Evolutionary conservation across 1,140 invertebrate genomes (phyloP).

Genomic region (Aradophagus sp.): DNA sequence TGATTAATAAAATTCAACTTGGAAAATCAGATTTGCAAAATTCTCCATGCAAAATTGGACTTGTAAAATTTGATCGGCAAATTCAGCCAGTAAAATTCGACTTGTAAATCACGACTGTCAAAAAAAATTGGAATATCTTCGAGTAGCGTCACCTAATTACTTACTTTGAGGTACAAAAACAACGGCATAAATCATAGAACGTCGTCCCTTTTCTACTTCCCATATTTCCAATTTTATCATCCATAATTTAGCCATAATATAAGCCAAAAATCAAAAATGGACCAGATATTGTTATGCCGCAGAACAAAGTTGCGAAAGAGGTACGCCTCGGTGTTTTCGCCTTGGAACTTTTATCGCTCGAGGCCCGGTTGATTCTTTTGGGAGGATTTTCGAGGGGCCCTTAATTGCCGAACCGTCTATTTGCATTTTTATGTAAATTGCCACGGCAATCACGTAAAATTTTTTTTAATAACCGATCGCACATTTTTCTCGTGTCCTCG

Average conservation of each 20-base stretch:
- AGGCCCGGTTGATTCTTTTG: conserved; percentile 23
- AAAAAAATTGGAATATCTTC: too few species aligned
- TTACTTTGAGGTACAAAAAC: conserved; percentile 19
- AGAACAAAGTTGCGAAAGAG: conserved; percentile 38
- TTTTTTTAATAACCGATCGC: conserved; percentile 31
- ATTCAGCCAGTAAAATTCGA: too few species aligned
- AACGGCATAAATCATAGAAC: conserved; percentile 30
- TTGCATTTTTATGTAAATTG: conserved; percentile 49
- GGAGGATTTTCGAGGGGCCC: conserved; percentile 24
- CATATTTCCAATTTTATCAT: conserved; percentile 30
- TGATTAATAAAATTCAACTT: too few species aligned
- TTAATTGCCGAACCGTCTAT: conserved; percentile 42
- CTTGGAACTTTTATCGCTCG: conserved; percentile 45
- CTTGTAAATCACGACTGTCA: too few species aligned
- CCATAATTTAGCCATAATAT: conserved; percentile 39
- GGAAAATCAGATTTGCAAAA: too few species aligned
- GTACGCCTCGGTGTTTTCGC: conserved; percentile 7
- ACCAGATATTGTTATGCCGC: conserved; percentile 30
- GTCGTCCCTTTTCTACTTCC: conserved; percentile 17
- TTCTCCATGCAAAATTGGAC: too few species aligned
- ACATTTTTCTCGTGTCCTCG: conserved; percentile 15
- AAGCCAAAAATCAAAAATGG: conserved; percentile 32
- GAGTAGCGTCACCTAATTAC: conserved; percentile 34
- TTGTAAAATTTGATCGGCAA: too few species aligned
- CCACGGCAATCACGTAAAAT: conserved; percentile 40